Evolutionary conservation across 2,797 vertebrate species (phyloP).

Genomic region (Apodemus agrarius): DNA sequence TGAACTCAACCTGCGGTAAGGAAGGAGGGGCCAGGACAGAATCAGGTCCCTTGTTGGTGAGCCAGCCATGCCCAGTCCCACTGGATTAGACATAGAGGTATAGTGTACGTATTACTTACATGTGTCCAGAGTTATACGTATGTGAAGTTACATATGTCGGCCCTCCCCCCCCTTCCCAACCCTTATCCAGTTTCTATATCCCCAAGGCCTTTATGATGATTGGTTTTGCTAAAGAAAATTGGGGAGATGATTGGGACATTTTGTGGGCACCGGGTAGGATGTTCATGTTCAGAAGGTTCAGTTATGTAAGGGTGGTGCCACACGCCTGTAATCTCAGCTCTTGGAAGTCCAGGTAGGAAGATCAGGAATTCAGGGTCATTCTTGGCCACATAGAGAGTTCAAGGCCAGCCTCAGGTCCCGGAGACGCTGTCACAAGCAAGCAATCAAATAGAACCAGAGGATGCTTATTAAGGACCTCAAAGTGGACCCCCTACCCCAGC

Average conservation of each 20-base stretch:
- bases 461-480: neutral
- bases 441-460: neutral
- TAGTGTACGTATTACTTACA: rapidly evolving
- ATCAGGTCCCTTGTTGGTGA: neutral
- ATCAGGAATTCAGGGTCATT: neutral
- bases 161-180: neutral
- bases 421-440: neutral
- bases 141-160: too few relatives aligned
- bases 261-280: neutral
- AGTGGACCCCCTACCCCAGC: too few relatives aligned
- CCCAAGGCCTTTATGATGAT: neutral
- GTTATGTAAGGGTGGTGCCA: neutral
- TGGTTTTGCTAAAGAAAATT: slow-evolving; percentile 5
- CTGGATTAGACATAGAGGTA: neutral
- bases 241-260: neutral
- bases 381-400: neutral
- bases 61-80: rapidly evolving
- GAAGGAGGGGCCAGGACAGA: neutral
- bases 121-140: neutral
- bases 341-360: neutral
- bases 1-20: rapidly evolving
- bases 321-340: neutral
- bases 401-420: neutral
- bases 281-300: neutral
- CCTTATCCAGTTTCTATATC: neutral